Base-by-base conservation (phyloP, 2,888 invertebrate species). In the Cepaea hortensis region DNA sequence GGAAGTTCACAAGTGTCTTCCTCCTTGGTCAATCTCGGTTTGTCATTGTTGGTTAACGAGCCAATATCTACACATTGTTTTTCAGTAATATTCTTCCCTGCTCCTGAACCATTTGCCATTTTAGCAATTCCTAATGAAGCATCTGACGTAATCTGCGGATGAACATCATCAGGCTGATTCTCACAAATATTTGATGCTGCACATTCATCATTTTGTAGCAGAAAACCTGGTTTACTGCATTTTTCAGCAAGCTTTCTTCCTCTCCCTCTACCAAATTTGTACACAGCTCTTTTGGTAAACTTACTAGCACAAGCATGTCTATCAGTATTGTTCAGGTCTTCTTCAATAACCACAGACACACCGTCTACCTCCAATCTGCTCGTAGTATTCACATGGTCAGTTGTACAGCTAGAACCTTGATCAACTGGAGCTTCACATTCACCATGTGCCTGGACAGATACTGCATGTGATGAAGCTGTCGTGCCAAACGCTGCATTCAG, bases 211-310 rank as follows among this genome's bases (percentile, higher is more conserved):
- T 48, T 46, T 13, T 5, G 15, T n/a, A 13, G 50, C 20, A n/a
- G 7, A 50, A 20, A 76, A 55, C 55, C n/a, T 9, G n/a, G n/a
- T 61, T 4, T 13, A n/a, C 35, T 62, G 61, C 15, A 35, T 65
- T 62, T 23, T 23, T 62, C 35, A 3, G 2, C 18, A 0, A 62
- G 62, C 35, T 61, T 23, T 55, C 61, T 72, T 55, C 82, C 82
- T 73, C 82, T 48, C 4, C 82, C 82, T 55, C 82, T 50, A 11
- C 82, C n/a, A 23, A n/a, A 15, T 55, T 81, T 68, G n/a, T 2
- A n/a, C 68, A 70, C 48, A 11, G 48, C 11, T n/a, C 70, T 20
- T 48, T 48, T 50, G n/a, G 20, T 20, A 3, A 70, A 3, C 11
- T 23, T n/a, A 5, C 3, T 18, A 6, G 15, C 18, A 35, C 62